Conservation (phyloP, 64 coral and sea anemone species). For the Platygyra sinensis region DNA sequence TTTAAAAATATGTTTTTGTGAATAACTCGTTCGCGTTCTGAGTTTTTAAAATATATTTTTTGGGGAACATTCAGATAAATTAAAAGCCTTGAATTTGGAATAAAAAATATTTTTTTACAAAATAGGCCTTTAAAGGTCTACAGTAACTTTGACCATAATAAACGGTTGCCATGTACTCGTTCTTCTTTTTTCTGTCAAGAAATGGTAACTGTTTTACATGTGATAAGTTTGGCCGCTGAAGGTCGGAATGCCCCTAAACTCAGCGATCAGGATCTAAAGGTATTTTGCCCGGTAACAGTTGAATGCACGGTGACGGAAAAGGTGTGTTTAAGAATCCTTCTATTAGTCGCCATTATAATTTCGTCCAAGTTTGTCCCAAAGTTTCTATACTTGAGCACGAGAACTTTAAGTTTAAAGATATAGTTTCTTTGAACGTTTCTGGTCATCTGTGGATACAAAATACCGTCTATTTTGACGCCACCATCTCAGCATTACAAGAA, state of each 20-base stretch:
- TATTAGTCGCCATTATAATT: background rate
- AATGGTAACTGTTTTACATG: background rate
- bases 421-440: too few relatives aligned
- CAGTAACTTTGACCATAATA: background rate
- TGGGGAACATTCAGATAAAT: too few relatives aligned
- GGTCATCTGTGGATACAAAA: background rate
- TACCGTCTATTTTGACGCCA: background rate
- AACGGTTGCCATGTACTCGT: background rate
- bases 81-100: too few relatives aligned
- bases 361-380: background rate
- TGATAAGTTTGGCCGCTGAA: background rate
- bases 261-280: background rate
- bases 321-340: background rate
- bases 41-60: too few relatives aligned
- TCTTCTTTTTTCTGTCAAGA: background rate
- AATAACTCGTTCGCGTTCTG: too few relatives aligned
- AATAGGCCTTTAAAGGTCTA: too few relatives aligned
- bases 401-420: background rate
- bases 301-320: background rate
- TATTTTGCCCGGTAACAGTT: slow-evolving; percentile 8
- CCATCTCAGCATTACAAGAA: background rate
- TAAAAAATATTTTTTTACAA: too few relatives aligned
- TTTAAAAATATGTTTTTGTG: too few relatives aligned
- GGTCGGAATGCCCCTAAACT: slow-evolving; percentile 6
- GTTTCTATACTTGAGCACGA: too few relatives aligned